Conservation (phyloP, 1,140 invertebrate species). For the Leptonema lineaticorne region DNA sequence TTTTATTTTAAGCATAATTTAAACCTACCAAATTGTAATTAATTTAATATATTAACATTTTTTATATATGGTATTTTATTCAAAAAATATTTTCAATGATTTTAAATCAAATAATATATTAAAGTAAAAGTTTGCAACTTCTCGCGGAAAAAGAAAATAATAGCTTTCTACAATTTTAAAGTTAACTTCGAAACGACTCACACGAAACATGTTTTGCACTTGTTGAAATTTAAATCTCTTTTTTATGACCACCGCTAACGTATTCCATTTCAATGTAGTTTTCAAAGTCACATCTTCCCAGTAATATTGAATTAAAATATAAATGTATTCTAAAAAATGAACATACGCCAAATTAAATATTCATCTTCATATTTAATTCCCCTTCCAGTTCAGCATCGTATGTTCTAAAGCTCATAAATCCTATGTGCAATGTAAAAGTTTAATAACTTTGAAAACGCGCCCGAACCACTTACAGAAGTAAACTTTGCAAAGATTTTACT, state of each 20-base stretch:
- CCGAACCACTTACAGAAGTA: not conserved
- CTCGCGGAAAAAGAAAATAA: not conserved
- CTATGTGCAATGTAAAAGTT: constrained; percentile 5
- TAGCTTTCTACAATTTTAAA: constrained; percentile 4
- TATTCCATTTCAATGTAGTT: too few relatives aligned
- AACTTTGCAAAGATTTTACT: not conserved
- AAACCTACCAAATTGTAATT: too few relatives aligned
- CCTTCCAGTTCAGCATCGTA: too few relatives aligned
- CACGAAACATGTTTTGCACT: not conserved
- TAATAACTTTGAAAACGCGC: constrained; percentile 3
- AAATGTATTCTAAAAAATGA: not conserved
- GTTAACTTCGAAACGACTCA: not conserved
- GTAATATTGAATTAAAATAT: too few relatives aligned
- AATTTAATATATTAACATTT: too few relatives aligned
- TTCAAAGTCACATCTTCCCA: too few relatives aligned
- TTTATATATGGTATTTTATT: too few relatives aligned
- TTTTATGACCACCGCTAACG: not conserved
- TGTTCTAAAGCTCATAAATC: not conserved
- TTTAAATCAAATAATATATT: constrained; percentile 1
- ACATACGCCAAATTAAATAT: not conserved
- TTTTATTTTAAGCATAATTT: too few relatives aligned
- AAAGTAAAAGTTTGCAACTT: not conserved
- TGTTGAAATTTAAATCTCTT: not conserved
- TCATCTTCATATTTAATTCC: too few relatives aligned
- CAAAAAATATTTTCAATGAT: too few relatives aligned